Percentiles rank a stretch among this genome's conserved stretches.
Evolutionary conservation across 2,888 invertebrate species (phyloP).

Genomic region (Tholera decimalis): DNA sequence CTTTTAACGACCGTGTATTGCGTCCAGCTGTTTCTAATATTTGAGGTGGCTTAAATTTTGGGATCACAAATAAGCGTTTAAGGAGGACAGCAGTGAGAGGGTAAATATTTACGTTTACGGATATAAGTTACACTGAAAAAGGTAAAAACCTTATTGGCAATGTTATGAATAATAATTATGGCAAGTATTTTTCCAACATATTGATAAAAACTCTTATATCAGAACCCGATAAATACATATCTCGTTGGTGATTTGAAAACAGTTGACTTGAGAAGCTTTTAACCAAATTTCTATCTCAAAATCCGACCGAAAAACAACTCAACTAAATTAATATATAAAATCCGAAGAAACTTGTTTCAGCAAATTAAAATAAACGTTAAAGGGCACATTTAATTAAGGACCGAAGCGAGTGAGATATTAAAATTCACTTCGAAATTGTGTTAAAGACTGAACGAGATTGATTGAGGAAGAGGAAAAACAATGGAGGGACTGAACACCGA

Average conservation of each 20-base stretch:
- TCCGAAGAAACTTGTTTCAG: conserved; percentile 37
- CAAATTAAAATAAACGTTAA: conserved; percentile 58
- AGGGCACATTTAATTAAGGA: conserved; percentile 63
- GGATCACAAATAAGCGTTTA: not conserved
- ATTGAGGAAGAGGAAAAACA: conserved; percentile 74
- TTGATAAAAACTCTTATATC: not conserved
- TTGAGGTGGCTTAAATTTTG: too few species aligned
- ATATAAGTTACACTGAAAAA: too few species aligned
- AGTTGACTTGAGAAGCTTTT: not conserved
- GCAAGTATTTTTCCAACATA: too few species aligned
- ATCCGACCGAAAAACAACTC: conserved; percentile 1
- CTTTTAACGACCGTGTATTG: not conserved
- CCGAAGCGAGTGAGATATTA: conserved; percentile 72
- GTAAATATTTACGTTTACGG: too few species aligned
- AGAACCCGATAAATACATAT: not conserved
- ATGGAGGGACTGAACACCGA: conserved; percentile 73
- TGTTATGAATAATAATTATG: not conserved
- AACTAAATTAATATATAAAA: conserved; percentile 18
- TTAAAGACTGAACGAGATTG: conserved; percentile 71
- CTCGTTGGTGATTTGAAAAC: conserved; percentile 1
- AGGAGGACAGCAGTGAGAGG: not conserved
- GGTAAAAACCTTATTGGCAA: not conserved
- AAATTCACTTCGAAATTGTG: conserved; percentile 73
- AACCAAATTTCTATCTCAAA: conserved; percentile 1
- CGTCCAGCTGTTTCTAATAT: not conserved